phyloP scores from a whole-genome alignment of 2,888 invertebrate genomes.

The Helleia helle region DNA sequence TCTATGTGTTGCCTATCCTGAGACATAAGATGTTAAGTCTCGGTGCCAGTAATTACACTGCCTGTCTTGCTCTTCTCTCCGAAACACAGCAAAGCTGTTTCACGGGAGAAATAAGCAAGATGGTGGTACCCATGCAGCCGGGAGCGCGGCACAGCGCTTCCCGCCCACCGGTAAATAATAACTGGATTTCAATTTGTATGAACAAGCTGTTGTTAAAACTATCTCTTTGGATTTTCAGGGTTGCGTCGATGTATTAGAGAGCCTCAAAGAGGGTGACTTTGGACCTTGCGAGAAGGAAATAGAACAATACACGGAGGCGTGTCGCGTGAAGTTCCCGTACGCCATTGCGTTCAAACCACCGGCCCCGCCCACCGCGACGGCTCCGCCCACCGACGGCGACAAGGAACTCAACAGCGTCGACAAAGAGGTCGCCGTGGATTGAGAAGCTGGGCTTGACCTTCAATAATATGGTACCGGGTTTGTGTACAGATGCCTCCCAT shows the following conservation, averaged over 20 bases:
- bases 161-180: too few species aligned
- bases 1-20: too few species aligned
- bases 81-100: too few species aligned
- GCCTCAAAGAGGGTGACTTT: constrained; percentile 85
- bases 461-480: neutral
- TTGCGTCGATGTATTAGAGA: constrained; percentile 85
- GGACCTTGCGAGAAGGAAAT: constrained; percentile 80
- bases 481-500: neutral
- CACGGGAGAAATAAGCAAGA: too few species aligned
- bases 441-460: neutral
- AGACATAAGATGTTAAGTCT: too few species aligned
- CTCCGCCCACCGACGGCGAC: constrained; percentile 30
- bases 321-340: constrained; percentile 84
- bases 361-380: constrained; percentile 26
- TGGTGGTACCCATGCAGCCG: too few species aligned
- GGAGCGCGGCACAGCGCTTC: too few species aligned
- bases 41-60: too few species aligned
- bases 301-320: constrained; percentile 80
- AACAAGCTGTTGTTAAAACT: too few species aligned
- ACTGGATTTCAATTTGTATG: too few species aligned
- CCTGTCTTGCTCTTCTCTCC: too few species aligned
- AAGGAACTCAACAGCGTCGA: neutral
- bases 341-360: constrained; percentile 81
- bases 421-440: constrained; percentile 27
- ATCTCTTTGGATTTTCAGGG: constrained; percentile 71